phyloP scores from a whole-genome alignment of 2,113 vertebrate species.

The Hepsetus odoe region DNA sequence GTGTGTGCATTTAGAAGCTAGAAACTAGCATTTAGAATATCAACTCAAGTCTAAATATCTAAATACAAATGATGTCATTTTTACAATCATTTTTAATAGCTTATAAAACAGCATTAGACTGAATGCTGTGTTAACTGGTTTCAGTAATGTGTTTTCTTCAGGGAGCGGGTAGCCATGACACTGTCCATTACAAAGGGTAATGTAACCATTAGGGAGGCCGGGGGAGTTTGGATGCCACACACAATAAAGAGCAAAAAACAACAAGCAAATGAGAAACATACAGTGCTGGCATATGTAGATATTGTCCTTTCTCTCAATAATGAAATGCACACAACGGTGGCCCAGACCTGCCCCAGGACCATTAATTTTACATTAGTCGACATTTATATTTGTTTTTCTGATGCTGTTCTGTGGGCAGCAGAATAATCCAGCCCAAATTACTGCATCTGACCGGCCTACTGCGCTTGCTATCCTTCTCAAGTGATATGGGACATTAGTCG shows the following conservation, averaged over 20 bases:
- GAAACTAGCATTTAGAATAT: background rate
- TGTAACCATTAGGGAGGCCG: slow-evolving; percentile 32
- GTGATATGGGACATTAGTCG: slow-evolving; percentile 44
- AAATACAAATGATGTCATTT: background rate
- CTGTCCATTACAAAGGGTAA: slow-evolving; percentile 29
- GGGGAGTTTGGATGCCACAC: background rate
- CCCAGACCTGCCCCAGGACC: slow-evolving; percentile 4
- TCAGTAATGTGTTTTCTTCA: slow-evolving; percentile 26
- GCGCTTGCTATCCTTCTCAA: slow-evolving; percentile 26
- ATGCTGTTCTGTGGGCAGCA: slow-evolving; percentile 35
- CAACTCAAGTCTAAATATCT: too few relatives aligned
- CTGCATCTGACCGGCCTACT: slow-evolving; percentile 26
- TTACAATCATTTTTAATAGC: background rate
- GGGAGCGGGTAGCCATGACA: slow-evolving; percentile 5
- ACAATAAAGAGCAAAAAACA: slow-evolving; percentile 13
- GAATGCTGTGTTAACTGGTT: background rate
- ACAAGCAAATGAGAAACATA: slow-evolving; percentile 2
- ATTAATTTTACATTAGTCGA: slow-evolving; percentile 32
- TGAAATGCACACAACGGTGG: slow-evolving; percentile 15
- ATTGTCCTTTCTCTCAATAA: slow-evolving; percentile 16
- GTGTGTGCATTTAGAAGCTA: too few relatives aligned
- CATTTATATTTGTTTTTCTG: slow-evolving; percentile 31
- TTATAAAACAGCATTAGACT: background rate
- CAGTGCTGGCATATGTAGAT: slow-evolving; percentile 36
- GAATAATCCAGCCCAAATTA: slow-evolving; percentile 51